Percentiles rank a stretch among this genome's conserved stretches.
phyloP scores from a whole-genome alignment of 2,888 invertebrate genomes.

The Polylopha cassiicola region DNA sequence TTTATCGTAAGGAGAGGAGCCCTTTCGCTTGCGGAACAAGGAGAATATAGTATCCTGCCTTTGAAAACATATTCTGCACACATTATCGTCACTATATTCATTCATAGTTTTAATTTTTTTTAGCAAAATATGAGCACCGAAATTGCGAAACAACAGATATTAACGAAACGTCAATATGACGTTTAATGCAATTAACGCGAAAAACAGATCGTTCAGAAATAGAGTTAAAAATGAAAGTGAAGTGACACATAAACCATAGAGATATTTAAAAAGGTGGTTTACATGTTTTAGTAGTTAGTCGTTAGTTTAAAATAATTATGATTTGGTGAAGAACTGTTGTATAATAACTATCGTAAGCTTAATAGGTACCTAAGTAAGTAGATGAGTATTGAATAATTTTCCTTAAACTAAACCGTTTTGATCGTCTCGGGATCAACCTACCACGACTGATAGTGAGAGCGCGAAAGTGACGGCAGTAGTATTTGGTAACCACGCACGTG shows the following conservation, averaged over 20 bases:
- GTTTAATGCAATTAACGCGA: not conserved
- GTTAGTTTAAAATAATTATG: too few species aligned
- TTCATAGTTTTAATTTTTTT: constrained; percentile 23
- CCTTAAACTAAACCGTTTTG: too few species aligned
- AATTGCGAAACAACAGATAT: constrained; percentile 14
- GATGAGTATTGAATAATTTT: too few species aligned
- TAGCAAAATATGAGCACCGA: not conserved
- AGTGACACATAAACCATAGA: too few species aligned
- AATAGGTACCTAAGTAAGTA: too few species aligned
- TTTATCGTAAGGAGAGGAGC: constrained; percentile 39
- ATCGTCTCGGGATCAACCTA: constrained; percentile 16
- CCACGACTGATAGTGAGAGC: constrained; percentile 50
- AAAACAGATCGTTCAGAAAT: constrained; percentile 18
- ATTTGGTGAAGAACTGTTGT: too few species aligned
- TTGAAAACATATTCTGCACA: constrained; percentile 49
- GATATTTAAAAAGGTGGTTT: too few species aligned
- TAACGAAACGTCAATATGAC: constrained; percentile 6
- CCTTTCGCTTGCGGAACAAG: constrained; percentile 37
- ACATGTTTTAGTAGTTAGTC: too few species aligned
- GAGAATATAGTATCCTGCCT: constrained; percentile 39
- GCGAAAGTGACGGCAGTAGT: constrained; percentile 61
- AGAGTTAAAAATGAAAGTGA: too few species aligned
- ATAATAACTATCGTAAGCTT: too few species aligned
- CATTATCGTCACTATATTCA: constrained; percentile 26
- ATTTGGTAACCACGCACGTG: constrained; percentile 55